Evolutionary conservation across 2,113 vertebrate genomes (phyloP), one percentile per base, ranked within the genome.

Genomic region (Bubo scandiacus): DNA sequence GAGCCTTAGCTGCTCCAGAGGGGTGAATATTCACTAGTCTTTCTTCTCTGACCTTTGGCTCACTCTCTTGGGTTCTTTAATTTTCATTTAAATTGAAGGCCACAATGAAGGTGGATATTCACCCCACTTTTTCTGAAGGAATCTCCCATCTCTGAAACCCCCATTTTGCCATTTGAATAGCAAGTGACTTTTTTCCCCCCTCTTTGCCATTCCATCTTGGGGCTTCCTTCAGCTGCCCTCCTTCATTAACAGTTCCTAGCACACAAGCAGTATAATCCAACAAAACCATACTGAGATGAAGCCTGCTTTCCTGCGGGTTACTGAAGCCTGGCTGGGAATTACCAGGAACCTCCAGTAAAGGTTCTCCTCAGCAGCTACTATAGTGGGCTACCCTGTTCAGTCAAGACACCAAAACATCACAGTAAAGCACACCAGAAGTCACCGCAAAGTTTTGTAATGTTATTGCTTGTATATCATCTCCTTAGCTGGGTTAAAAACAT

Each of bases 331-430:
- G 15, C 40, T 86, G n/a, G 43, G 52, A 67, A 67, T 72, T 59
- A 30, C 30, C 16, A 13, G 20, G 18, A 30, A 38, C 14, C 9
- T 73, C 43, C 40, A 40, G 43, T 40, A 75, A 71, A 22, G 10
- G 22, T 14, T 86, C 57, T 86, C 75, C 45, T 52, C 20, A 74
- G 84, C 23, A 52, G 57, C 49, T 80, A n/a, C n/a, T 63, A 7
- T 45, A 3, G 7, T 15, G 22, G 25, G 26, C 45, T 71, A 19
- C 32, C 17, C 26, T 5, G 15, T 26, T 73, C 32, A 32, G 34
- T 11, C 0, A 1, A 49, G 78, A 62, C 38, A n/a, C 7, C 10
- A 45, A 73, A 93, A 30, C 34, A 11, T 23, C 0, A 0, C 32
- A 40, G 14, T 43, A 52, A 57, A 86, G 55, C 11, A 65, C 45